Base-by-base conservation (phyloP, 1,140 invertebrate genomes). In the Apis florea region DNA sequence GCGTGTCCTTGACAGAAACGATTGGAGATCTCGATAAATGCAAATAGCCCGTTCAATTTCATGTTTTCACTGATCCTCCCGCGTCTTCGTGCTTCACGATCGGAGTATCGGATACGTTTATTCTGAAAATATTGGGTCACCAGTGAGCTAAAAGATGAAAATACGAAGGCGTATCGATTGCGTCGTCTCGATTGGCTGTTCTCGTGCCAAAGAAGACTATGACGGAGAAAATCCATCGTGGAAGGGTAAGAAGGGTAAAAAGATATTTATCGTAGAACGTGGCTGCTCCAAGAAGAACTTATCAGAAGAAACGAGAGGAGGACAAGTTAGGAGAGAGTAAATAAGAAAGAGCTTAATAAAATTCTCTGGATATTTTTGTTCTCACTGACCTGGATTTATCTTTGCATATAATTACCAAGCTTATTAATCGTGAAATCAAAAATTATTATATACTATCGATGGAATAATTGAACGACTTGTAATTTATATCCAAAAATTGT, bases 321-420 rank as follows among this genome's bases (percentile, higher is more conserved):
- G 40, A 67, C 17, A 51, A 40, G 26, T 26, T 64, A 40, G n/a
- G 59, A 15, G 17, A 56, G 70, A 54, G 40, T n/a, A 54, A 64
- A 82, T 67, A 80, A 86, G 72, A 86, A 85, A 64, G 66, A 49
- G 54, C 66, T 72, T 83, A 73, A 79, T 83, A n/a, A 51, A 58
- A 77, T 40, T 59, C 40, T 63, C 64, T 67, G 68, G 82, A 85
- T 89, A 90, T 91, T 91, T 91, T 90, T 89, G 88, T 90, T 91
- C 91, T 90, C 87, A 83, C 89, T 90, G 89, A 88, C 84, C 86
- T 79, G 74, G 72, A 47, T 87, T 40, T 40, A 40, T 40, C 31
- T 40, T 6, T 4, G 6, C 6, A 40, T 40, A 40, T 40, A 40
- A 40, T 40, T 40, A 40, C 2, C n/a, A n/a, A 40, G 4, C 31